phyloP scores from a whole-genome alignment of 92 coral and sea anemone species.

The Virgularia gustaviana region DNA sequence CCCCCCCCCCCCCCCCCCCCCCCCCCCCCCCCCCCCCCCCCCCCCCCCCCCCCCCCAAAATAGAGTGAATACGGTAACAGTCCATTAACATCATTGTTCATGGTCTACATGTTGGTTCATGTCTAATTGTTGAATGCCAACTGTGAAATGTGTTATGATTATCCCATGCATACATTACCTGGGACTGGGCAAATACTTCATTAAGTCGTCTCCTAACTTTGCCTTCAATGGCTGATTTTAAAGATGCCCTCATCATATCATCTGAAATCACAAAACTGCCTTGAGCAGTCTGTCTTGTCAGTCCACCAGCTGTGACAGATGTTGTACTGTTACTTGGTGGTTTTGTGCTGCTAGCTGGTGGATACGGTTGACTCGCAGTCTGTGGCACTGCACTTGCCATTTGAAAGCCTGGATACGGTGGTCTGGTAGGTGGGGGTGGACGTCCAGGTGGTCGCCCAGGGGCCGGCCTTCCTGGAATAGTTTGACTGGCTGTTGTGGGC shows the following conservation, averaged over 20 bases:
- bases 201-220: slow-evolving; percentile 72
- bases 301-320: slow-evolving; percentile 14
- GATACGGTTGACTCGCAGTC: background rate
- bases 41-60: too few species aligned
- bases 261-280: slow-evolving; percentile 58
- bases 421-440: slow-evolving; percentile 34
- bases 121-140: too few species aligned
- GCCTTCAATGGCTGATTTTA: slow-evolving; percentile 79
- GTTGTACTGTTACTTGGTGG: slow-evolving; percentile 58
- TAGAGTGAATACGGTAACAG: too few species aligned
- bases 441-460: slow-evolving; percentile 6
- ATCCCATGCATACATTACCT: too few species aligned
- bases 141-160: too few species aligned
- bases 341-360: slow-evolving; percentile 30
- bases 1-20: too few species aligned
- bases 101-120: too few species aligned
- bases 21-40: too few species aligned
- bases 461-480: slow-evolving; percentile 11
- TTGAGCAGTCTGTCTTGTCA: slow-evolving; percentile 32
- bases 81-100: too few species aligned
- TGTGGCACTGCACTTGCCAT: too few species aligned
- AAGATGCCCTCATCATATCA: slow-evolving; percentile 70
- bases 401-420: slow-evolving; percentile 29
- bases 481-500: slow-evolving; percentile 30
- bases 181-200: slow-evolving; percentile 84